Evolutionary conservation across 1,140 invertebrate genomes (phyloP), one percentile per base, ranked within the genome.

Genomic region (Bombus superbus): DNA sequence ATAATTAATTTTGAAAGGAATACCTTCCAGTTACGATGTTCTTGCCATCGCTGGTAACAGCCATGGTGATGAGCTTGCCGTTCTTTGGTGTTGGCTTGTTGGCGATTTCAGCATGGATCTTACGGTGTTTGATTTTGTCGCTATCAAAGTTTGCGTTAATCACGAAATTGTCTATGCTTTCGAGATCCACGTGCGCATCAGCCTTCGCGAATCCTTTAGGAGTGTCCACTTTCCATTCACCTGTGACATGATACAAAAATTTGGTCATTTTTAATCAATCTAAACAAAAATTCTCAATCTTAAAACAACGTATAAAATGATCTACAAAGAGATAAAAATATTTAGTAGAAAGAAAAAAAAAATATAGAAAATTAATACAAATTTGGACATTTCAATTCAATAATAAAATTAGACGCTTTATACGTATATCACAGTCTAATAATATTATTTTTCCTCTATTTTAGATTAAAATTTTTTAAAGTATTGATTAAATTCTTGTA

Each of bases 11-110:
- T 53, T 53, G 1, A 22, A 5, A 22, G 18, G 0, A 53, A 9
- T 87, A 97, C 96, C 95, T 97, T 94, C 97, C 97, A 89, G 96
- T 96, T 6, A 98, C 87, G 38, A 97, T 90, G 77, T 97, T 96
- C 88, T 97, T 96, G 68, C 96, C 96, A 9, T 96, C 96, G 74
- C 96, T 96, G 13, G 96, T 97, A 0, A 96, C 96, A 2, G 95
- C 94, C 79, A 97, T 95, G 76, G 96, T 94, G 69, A 98, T 95
- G 44, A 95, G 95, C 79, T 97, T 97, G 72, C 96, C 96, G 64
- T 93, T 95, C 18, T 96, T 96, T 1, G 94, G 94, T 8, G 90
- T 92, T 15, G 96, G 95, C 81, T 97, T 97, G 72, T 96, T 97
- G 0, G 95, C 94, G 40, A 97, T 95, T 69, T 97, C 96, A 0